These are phyloP conservation scores for Diprion similis DNA, from an alignment of 1,140 invertebrate species.

Conservation along the genomic window DNA sequence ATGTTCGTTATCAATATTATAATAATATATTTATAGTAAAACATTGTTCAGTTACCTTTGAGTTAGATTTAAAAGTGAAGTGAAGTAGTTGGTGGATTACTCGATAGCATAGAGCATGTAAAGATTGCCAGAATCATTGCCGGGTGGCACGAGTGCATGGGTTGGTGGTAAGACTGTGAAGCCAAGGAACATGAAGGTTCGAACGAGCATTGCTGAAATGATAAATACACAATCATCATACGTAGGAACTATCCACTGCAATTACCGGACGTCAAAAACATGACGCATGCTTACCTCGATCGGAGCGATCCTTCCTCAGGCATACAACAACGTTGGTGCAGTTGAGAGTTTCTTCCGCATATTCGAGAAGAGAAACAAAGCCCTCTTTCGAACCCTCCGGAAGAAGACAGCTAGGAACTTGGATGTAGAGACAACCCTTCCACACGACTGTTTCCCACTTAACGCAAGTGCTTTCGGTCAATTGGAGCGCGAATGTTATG, in stretches of 20 bases:
- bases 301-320: conserved; percentile 82
- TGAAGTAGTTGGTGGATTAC: conserved; percentile 58
- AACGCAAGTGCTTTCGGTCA: conserved; percentile 78
- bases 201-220: conserved; percentile 78
- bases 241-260: conserved; percentile 26
- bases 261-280: conserved; percentile 31
- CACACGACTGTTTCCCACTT: conserved; percentile 86
- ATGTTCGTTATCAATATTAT: no score
- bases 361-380: conserved; percentile 92
- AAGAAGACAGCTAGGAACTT: conserved; percentile 82
- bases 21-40: no score
- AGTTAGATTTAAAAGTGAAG: conserved; percentile 54
- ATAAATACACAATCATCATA: conserved; percentile 24
- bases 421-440: conserved; percentile 82
- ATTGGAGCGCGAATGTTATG: conserved; percentile 77
- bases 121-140: conserved; percentile 71
- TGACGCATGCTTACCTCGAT: conserved; percentile 67
- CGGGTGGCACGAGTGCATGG: conserved; percentile 75
- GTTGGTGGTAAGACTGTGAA: conserved; percentile 86
- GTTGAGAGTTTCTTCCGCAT: conserved; percentile 90
- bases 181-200: conserved; percentile 97
- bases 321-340: conserved; percentile 84
- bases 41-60: conserved; percentile 37
- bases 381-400: conserved; percentile 91
- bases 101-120: conserved; percentile 85